These are phyloP conservation scores for Nymphalis c-album DNA, from an alignment of 2,888 invertebrate species.

Conservation along the genomic window DNA sequence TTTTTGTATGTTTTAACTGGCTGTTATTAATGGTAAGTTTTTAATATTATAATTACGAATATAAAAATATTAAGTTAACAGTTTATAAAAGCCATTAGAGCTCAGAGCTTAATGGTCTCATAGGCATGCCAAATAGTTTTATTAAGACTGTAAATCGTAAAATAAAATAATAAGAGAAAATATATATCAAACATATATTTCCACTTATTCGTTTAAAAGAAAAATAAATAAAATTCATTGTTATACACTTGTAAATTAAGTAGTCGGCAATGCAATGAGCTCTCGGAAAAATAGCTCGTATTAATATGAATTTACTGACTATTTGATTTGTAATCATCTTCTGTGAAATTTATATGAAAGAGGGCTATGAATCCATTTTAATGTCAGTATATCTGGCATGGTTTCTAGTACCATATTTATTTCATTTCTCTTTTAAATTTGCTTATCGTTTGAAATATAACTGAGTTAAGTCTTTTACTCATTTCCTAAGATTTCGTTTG, in stretches of 20 bases:
- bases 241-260: background rate
- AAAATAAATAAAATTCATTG: background rate
- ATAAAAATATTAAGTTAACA: no score
- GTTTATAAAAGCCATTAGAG: no score
- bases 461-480: background rate
- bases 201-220: no score
- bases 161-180: no score
- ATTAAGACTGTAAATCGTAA: no score
- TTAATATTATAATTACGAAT: no score
- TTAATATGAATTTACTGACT: slow-evolving; percentile 10
- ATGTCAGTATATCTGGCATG: slow-evolving; percentile 18
- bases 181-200: no score
- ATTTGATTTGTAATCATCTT: slow-evolving; percentile 13
- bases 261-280: background rate
- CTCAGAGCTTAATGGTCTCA: no score
- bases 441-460: background rate
- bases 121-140: no score
- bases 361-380: slow-evolving; percentile 9
- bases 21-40: no score
- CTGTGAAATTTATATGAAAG: background rate
- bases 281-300: background rate
- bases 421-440: slow-evolving; percentile 3
- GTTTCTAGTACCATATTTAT: slow-evolving; percentile 1
- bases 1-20: no score
- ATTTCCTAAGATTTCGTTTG: no score